Evolutionary conservation across 2,888 invertebrate genomes (phyloP), one percentile per base, ranked within the genome.

Genomic region (Camptogramma bilineatum): DNA sequence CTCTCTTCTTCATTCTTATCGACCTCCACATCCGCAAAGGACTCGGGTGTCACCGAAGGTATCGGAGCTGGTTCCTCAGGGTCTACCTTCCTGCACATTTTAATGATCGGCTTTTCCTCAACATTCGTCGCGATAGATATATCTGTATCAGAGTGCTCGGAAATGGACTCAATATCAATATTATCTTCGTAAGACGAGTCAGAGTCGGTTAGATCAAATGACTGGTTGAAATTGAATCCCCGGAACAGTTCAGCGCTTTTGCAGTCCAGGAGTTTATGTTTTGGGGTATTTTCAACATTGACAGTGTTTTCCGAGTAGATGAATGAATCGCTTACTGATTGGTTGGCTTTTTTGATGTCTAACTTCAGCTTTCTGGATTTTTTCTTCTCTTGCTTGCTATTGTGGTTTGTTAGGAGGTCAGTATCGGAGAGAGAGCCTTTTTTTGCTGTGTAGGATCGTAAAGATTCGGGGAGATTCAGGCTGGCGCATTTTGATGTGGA

Each of bases 361-460:
- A 93, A 18, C 69, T 85, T 88, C 1, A 93, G 73, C 73, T 85
- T 90, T 48, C 84, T 86, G 17, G 75, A 78, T 63, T 80, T 86
- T 16, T 80, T 74, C 65, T 78, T 86, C 10, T 74, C 72, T 39
- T 81, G 74, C 7, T 72, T 75, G 1, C 78, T 79, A 1, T 72
- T 56, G 4, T 72, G 76, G 0, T 79, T 68, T 9, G 65, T 70
- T n/a, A 85, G 71, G 4, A 91, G 70, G 56, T 91, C 90, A 0
- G 91, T 91, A 57, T 91, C 93, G 0, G 93, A 92, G 0, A 88
- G 58, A 0, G 88, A 90, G 13, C 80, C 81, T 72, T 90, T 90
- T 74, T 87, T 88, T 0, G 78, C 72, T 0, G 79, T 73, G 52
- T 78, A 84, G 8, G 79, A 84, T 70, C 85, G 86, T 0, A 86